Conservation (phyloP, 1,140 invertebrate species). For the Hydropsyche tenuis region DNA sequence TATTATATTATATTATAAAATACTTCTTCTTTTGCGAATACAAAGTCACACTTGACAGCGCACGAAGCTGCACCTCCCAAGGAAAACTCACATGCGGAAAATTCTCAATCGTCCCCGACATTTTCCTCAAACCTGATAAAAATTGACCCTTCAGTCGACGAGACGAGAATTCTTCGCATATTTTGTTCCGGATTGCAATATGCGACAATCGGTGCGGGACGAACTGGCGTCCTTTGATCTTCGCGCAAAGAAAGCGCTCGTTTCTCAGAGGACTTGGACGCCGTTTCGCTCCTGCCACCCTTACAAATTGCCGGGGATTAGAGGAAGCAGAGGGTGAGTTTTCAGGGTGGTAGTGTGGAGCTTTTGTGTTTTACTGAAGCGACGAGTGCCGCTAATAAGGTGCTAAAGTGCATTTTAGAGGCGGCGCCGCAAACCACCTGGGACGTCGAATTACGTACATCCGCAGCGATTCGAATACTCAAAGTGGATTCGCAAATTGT, state of each 20-base stretch:
- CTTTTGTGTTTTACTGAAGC: slow-evolving; percentile 10
- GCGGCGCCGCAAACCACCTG: slow-evolving; percentile 15
- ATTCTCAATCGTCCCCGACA: too few relatives aligned
- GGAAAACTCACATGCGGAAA: too few relatives aligned
- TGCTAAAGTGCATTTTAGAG: slow-evolving; percentile 22
- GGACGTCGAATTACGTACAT: slow-evolving; percentile 4
- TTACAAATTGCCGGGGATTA: slow-evolving; percentile 22
- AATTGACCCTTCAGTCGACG: too few relatives aligned
- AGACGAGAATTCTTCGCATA: too few relatives aligned
- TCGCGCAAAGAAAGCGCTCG: too few relatives aligned
- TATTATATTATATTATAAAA: too few relatives aligned
- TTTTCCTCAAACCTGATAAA: too few relatives aligned
- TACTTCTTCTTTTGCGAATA: too few relatives aligned
- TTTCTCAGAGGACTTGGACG: too few relatives aligned
- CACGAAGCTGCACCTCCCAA: too few relatives aligned
- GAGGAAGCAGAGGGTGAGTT: background rate
- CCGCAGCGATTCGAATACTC: slow-evolving; percentile 1
- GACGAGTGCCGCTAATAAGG: slow-evolving; percentile 9
- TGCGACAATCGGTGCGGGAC: background rate
- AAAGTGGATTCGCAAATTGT: background rate
- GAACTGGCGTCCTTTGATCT: background rate
- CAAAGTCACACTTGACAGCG: too few relatives aligned
- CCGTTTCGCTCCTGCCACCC: too few relatives aligned
- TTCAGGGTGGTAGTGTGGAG: background rate
- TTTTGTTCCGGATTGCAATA: background rate